Percentiles rank a stretch among this genome's conserved stretches.
phyloP scores from a whole-genome alignment of 2,113 vertebrate genomes.

The Anseranas semipalmata region DNA sequence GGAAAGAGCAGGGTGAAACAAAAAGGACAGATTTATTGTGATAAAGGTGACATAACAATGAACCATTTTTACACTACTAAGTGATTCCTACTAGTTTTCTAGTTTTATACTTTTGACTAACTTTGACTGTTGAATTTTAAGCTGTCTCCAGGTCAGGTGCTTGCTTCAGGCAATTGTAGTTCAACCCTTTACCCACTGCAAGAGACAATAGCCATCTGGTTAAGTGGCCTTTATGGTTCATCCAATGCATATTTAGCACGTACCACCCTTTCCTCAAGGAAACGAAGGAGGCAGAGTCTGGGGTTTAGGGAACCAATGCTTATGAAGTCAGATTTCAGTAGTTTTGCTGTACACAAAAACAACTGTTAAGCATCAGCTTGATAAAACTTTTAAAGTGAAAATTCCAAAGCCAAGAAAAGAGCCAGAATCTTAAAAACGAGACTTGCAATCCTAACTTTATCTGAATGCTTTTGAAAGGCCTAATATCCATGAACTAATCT shows the following conservation, averaged over 20 bases:
- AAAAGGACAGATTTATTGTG: not conserved
- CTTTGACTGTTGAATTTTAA: not conserved
- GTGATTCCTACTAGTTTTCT: not conserved
- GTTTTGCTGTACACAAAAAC: not conserved
- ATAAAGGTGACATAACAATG: not conserved
- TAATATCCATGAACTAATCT: not conserved
- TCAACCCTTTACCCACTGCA: not conserved
- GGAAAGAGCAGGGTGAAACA: not conserved
- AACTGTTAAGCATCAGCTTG: not conserved
- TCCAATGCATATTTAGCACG: not conserved
- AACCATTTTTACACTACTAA: not conserved
- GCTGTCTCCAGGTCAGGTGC: not conserved
- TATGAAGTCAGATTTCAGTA: not conserved
- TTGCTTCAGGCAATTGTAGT: not conserved
- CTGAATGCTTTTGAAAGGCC: not conserved
- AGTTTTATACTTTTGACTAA: not conserved
- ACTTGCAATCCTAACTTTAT: not conserved
- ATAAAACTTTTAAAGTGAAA: not conserved
- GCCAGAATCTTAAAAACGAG: not conserved
- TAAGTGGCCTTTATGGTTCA: not conserved
- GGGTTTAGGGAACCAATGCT: not conserved
- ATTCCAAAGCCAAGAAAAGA: not conserved
- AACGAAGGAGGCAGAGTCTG: not conserved
- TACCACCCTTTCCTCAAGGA: not conserved
- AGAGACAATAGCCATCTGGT: not conserved